Evolutionary conservation across 2,888 invertebrate species (phyloP), one percentile per base, ranked within the genome.

Genomic region (Amaurobius ferox): DNA sequence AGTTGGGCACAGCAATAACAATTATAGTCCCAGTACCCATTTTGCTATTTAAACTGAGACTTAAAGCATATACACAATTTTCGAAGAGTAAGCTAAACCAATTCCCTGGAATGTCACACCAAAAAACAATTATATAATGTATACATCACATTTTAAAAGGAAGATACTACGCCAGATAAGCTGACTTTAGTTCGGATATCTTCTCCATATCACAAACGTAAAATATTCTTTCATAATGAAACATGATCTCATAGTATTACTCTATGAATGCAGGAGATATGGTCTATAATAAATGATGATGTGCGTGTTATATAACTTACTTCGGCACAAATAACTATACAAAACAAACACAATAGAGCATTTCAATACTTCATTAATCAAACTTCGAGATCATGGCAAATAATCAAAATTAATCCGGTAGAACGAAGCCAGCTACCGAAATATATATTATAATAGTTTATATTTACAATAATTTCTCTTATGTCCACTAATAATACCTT

Each of bases 201-300:
- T 35, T 40, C 62, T 78, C 62, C 19, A 40, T 19, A 76, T 86
- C 79, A 79, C 86, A 86, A 86, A 78, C 72, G 48, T 61, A 68
- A 68, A 66, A 44, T 67, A 74, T 79, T 30, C 78, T 76, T 71
- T 67, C 62, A 70, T 39, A 71, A 76, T 68, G 76, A 76, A 68
- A 72, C 55, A 44, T 66, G 29, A 44, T 66, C 61, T 77, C 64
- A 70, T 76, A 29, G 44, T 76, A 71, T 26, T 40, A 62, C 29
- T 74, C 35, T 66, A 64, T 71, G 79, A 79, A 87, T 66, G 55
- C 67, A 79, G 67, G 61, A 77, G 70, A 55, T 66, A 77, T 72
- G 61, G 72, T 74, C n/a, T n/a, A 35, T 83, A 86, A 80, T 48
- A 86, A 79, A 79, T 73, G 78, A 85, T 87, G 76, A 76, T 79